Base-by-base conservation (phyloP, 2,113 vertebrate genomes). In the Sander lucioperca region DNA sequence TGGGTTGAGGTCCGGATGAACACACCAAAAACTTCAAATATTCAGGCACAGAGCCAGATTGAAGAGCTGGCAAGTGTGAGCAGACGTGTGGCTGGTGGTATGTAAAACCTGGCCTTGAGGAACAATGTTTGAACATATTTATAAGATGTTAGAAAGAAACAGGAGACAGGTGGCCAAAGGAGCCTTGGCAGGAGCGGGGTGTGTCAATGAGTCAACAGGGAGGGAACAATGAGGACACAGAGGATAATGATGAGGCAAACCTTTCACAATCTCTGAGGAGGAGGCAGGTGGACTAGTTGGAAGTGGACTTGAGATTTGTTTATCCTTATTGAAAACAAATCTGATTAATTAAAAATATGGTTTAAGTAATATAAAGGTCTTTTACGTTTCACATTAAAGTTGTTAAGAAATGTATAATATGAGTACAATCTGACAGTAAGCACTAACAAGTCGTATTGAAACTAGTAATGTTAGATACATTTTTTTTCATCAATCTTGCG, bases 261-360 rank as follows among this genome's bases (percentile, higher is more conserved):
- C 23, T 56, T 36, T 51, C 6, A 23, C 33, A 13, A 2, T 18
- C 68, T 43, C 36, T 30, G 39, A 47, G 16, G 57, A 57, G 39
- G 56, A 58, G 67, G 50, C 61, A 73, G 74, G 23, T 56, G 73
- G 48, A 36, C 16, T 13, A 51, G 19, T n/a, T 33, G 25, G 16
- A 56, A 43, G 3, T 43, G 21, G 23, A 75, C 56, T 54, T 54
- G 57, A 54, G 30, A 47, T 14, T 15, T 13, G 18, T 51, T 77
- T 64, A 57, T 11, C 5, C 6, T 1, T 2, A 0, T 9, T 45
- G 10, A 58, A 58, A 58, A 48, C 10, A 58, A 58, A 30, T 12
- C 18, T 0, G 16, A 56, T 56, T 21, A 58, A 9, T 18, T 19
- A 18, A 18, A 2, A 47, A 54, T 21, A 11, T 0, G 11, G 9